Conservation (phyloP, 35 echinoderm and acorn worm genomes). For the Diadema setosum region DNA sequence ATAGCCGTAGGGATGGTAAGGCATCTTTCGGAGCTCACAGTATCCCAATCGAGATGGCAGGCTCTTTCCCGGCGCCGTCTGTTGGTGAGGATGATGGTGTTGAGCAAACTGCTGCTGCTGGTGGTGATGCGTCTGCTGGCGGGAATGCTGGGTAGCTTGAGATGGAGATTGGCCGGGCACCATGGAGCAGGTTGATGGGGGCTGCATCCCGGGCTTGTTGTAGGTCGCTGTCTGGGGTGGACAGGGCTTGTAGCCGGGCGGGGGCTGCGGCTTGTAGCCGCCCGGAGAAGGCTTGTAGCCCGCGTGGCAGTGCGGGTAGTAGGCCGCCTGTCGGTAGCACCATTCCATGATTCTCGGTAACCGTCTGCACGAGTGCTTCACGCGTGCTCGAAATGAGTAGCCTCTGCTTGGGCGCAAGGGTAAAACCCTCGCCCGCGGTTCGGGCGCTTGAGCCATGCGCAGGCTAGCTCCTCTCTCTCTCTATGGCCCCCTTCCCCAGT, state of each 20-base stretch:
- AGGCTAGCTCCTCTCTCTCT: neutral
- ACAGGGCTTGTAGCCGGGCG: neutral
- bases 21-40: conserved; percentile 24
- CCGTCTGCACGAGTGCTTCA: neutral
- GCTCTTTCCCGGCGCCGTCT: conserved; percentile 6
- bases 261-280: neutral
- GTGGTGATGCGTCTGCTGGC: neutral
- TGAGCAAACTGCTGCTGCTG: neutral
- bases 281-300: conserved; percentile 4
- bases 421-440: neutral
- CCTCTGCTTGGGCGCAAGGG: neutral
- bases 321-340: neutral
- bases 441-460: neutral
- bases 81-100: neutral
- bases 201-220: neutral
- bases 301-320: neutral
- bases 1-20: conserved; percentile 19
- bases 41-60: neutral
- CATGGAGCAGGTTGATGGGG: neutral
- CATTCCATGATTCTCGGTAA: conserved; percentile 1
- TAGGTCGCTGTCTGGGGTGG: neutral
- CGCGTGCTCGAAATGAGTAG: neutral
- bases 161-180: neutral
- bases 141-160: neutral
- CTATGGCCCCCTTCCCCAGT: neutral